These are phyloP conservation scores for Allygus modestus DNA, from an alignment of 2,888 invertebrate species.

Conservation along the genomic window DNA sequence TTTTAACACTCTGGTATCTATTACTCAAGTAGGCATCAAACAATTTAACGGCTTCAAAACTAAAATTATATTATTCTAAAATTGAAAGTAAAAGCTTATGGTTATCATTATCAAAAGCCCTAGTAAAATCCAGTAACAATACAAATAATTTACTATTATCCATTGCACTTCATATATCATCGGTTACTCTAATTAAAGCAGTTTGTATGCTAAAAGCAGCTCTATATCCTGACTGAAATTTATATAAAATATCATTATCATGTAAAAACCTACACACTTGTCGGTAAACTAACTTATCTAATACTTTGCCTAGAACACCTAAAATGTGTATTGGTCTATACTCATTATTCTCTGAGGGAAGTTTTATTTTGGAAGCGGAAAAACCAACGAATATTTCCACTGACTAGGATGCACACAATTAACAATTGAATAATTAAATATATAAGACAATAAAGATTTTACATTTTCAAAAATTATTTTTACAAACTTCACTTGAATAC, in stretches of 20 bases:
- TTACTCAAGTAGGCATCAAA: background rate
- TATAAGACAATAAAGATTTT: background rate
- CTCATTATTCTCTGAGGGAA: background rate
- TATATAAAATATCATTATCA: background rate
- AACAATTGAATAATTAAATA: background rate
- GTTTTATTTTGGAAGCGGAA: background rate
- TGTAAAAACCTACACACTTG: background rate
- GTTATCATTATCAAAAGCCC: background rate
- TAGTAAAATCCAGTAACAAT: background rate
- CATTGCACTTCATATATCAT: background rate
- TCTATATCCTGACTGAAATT: background rate
- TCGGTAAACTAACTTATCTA: background rate
- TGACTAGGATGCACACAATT: slow-evolving; percentile 13
- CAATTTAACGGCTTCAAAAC: background rate
- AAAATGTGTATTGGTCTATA: slow-evolving; percentile 1
- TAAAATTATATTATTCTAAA: slow-evolving; percentile 3
- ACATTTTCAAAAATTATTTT: background rate
- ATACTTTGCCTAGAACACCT: background rate
- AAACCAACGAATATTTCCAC: background rate
- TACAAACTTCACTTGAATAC: background rate
- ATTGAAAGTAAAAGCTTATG: background rate
- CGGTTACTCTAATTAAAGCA: slow-evolving; percentile 4
- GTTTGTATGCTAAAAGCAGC: background rate
- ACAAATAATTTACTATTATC: background rate
- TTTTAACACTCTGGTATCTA: background rate